Evolutionary conservation across 2,797 vertebrate species (phyloP), one percentile per base, ranked within the genome.

Genomic region (Enteromius radiatus): DNA sequence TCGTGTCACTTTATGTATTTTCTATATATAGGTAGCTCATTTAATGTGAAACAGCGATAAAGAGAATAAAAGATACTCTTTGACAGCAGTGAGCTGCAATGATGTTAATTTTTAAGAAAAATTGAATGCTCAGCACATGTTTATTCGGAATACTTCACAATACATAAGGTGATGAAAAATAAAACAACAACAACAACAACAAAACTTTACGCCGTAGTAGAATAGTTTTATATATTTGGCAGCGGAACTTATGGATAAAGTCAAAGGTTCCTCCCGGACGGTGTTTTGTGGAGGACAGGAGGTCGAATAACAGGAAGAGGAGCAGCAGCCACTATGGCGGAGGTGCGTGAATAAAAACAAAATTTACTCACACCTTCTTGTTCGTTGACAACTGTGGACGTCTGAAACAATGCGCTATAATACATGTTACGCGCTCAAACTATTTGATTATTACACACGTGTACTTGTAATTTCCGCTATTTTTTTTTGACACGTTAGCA

Each of bases 291-390:
- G 56, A 33, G 87, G 36, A 78, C 81, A 83, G 63, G 49, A 63
- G 36, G 23, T 61, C 12, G 45, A 82, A 73, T 12, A 69, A 86
- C 80, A 64, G 78, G 77, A 89, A 85, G 31, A 78, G 81, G 83
- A 87, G 59, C 67, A 10, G 17, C 21, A 83, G 86, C 80, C 78
- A 88, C 59, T 65, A 91, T 91, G 90, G 90, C 90, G 87, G 90
- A 91, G 90, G 90, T 91, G 82, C 83, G 83, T 65, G 26, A 63
- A 49, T 4, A 52, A 68, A 67, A 82, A 75, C 12, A 23, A 26
- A 0, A n/a, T 33, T 26, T 41, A 36, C 9, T 31, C 17, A 41
- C 23, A 65, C 23, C 41, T 1, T 61, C 38, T 28, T n/a, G n/a
- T 79, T 9, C 28, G 43, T 0, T 15, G 2, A 5, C 10, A 28